A percentile compares a stretch with the other conserved stretches of the same genome.
phyloP scores from a whole-genome alignment of 1,140 invertebrate species.

The Vanessa tameamea region DNA sequence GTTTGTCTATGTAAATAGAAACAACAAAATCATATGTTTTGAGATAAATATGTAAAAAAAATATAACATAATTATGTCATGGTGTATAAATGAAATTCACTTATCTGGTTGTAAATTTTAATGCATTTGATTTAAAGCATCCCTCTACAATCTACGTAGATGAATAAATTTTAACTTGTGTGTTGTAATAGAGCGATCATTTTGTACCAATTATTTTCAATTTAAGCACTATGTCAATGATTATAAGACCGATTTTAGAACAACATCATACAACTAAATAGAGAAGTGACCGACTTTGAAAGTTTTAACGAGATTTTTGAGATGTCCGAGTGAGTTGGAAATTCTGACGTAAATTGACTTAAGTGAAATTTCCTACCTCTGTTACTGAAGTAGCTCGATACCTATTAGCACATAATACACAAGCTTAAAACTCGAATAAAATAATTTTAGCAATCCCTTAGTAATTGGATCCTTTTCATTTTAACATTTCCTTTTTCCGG shows the following conservation, averaged over 20 bases:
- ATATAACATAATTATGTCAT: no score
- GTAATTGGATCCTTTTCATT: no score
- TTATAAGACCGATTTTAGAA: background rate
- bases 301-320: slow-evolving; percentile 39
- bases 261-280: background rate
- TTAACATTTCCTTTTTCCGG: no score
- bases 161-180: background rate
- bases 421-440: background rate
- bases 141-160: background rate
- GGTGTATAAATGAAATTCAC: no score
- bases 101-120: no score
- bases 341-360: slow-evolving; percentile 18
- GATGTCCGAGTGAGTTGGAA: slow-evolving; percentile 24
- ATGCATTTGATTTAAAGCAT: no score
- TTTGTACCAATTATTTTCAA: background rate
- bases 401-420: background rate
- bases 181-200: background rate
- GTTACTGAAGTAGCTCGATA: background rate
- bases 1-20: no score
- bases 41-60: no score
- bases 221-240: background rate
- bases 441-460: no score
- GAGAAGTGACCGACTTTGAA: slow-evolving; percentile 18
- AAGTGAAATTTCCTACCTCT: background rate
- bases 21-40: no score